phyloP scores from a whole-genome alignment of 1,140 invertebrate species.

The Zaprionus ghesquierei region DNA sequence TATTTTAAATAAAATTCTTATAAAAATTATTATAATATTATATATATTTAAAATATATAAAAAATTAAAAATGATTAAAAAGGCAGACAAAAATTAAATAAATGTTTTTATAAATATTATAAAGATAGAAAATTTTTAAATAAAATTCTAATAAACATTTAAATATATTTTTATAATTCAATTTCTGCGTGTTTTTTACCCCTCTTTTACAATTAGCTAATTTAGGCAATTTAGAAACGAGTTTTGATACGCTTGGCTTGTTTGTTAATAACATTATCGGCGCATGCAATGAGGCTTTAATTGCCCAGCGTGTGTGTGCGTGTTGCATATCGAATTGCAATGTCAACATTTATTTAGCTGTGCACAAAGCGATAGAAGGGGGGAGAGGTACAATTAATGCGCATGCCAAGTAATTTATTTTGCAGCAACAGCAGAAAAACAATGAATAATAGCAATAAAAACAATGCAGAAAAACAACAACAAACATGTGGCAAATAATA shows the following conservation, averaged over 20 bases:
- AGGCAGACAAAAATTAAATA: too few relatives aligned
- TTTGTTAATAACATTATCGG: constrained; percentile 10
- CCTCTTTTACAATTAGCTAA: not conserved
- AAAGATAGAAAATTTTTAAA: too few relatives aligned
- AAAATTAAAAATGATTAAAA: too few relatives aligned
- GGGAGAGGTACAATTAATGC: constrained; percentile 25
- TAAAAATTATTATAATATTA: too few relatives aligned
- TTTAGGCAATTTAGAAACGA: not conserved
- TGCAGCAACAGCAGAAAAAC: constrained; percentile 4
- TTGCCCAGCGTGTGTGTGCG: constrained; percentile 19
- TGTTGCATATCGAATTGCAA: constrained; percentile 40
- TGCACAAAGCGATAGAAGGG: not conserved
- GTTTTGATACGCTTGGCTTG: not conserved
- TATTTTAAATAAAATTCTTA: too few relatives aligned
- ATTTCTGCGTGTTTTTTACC: not conserved
- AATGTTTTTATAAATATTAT: too few relatives aligned
- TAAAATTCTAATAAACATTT: too few relatives aligned
- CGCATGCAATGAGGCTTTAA: constrained; percentile 22
- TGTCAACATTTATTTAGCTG: constrained; percentile 53
- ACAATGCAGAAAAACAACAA: constrained; percentile 5
- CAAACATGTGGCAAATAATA: constrained; percentile 19
- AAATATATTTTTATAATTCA: too few relatives aligned
- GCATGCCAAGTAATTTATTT: constrained; percentile 44
- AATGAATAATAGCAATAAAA: constrained; percentile 8
- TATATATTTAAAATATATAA: too few relatives aligned